phyloP scores from a whole-genome alignment of 1,140 invertebrate species.

The Lutraria rhynchaena region DNA sequence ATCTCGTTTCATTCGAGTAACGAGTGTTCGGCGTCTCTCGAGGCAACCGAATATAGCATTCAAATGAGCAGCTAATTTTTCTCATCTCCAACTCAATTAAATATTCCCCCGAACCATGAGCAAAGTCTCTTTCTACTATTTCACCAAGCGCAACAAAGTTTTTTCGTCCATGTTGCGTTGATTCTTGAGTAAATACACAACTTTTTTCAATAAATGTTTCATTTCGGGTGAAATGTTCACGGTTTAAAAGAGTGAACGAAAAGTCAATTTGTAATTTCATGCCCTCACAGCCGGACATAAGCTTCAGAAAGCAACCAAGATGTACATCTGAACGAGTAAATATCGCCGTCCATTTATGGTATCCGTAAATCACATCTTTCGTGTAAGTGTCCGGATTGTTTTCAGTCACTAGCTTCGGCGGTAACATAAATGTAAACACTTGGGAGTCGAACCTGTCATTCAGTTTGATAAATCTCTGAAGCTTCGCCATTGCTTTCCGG shows the following conservation, averaged over 20 bases:
- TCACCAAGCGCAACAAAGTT: conserved; percentile 91
- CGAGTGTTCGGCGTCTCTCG: conserved; percentile 59
- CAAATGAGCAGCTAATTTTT: conserved; percentile 90
- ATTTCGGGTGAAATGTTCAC: conserved; percentile 89
- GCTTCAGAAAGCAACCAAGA: conserved; percentile 91
- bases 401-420: conserved; percentile 68
- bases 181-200: conserved; percentile 87
- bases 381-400: conserved; percentile 69
- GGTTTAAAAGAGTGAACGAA: conserved; percentile 92
- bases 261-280: conserved; percentile 88
- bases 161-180: conserved; percentile 89
- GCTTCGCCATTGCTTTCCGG: conserved; percentile 87
- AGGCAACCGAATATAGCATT: conserved; percentile 84
- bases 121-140: conserved; percentile 89
- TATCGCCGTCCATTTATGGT: conserved; percentile 93
- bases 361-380: conserved; percentile 90
- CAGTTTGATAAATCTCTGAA: conserved; percentile 92
- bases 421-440: conserved; percentile 83
- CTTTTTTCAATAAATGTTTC: conserved; percentile 91
- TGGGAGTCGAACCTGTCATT: conserved; percentile 92
- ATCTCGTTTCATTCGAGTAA: conserved; percentile 80
- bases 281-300: conserved; percentile 88
- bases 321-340: conserved; percentile 91
- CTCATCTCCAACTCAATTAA: conserved; percentile 91
- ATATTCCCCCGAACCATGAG: conserved; percentile 92